These are phyloP conservation scores for Puma concolor DNA, from an alignment of 2,113 vertebrate genomes.

Conservation along the genomic window DNA sequence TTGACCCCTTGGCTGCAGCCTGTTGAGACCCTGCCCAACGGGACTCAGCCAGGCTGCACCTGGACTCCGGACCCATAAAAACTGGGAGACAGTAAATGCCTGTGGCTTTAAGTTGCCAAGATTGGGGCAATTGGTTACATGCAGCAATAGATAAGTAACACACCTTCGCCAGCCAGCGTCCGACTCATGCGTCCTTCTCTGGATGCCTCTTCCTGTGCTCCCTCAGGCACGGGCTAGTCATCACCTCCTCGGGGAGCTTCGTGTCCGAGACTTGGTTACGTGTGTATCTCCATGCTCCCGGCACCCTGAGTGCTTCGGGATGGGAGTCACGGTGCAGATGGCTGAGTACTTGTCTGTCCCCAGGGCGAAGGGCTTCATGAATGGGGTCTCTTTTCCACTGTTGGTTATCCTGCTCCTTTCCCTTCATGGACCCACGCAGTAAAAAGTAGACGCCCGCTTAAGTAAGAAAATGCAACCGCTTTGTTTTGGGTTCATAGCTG, in stretches of 20 bases:
- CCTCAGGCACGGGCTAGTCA: too few species aligned
- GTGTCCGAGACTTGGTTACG: neutral
- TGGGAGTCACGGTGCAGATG: neutral
- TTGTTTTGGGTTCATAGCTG: neutral
- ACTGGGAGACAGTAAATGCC: neutral
- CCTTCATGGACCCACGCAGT: neutral
- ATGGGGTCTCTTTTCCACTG: neutral
- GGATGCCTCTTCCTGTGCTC: too few species aligned
- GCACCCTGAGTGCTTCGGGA: neutral
- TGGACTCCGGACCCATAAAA: neutral
- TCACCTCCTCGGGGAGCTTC: neutral
- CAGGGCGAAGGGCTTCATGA: neutral
- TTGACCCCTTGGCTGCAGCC: neutral
- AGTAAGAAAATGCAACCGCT: neutral
- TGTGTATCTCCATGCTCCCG: neutral
- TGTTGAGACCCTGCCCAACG: neutral
- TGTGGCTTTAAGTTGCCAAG: neutral
- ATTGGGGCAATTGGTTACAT: neutral
- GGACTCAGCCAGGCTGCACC: neutral
- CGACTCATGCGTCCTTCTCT: fast-evolving
- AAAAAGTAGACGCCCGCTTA: neutral
- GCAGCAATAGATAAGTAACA: neutral
- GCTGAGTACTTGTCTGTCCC: neutral
- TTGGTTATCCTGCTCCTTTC: too few species aligned
- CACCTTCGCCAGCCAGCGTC: neutral